Base-by-base conservation (phyloP, 2,113 vertebrate species). In the Calidris pugnax region DNA sequence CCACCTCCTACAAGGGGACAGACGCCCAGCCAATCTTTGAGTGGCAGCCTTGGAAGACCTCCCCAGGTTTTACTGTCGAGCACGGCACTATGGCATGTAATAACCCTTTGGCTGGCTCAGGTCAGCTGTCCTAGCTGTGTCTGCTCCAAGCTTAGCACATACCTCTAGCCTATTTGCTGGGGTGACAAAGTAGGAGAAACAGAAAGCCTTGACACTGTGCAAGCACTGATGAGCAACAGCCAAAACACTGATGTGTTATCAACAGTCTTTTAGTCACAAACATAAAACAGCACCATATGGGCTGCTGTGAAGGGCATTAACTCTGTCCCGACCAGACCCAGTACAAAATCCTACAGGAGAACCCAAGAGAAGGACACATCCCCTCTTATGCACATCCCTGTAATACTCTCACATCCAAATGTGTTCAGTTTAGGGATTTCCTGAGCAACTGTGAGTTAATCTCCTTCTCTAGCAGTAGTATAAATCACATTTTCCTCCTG, bases 61-160 rank as follows among this genome's bases (percentile, higher is more conserved):
- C 2, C 4, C 10, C 26, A 48, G 6, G 9, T 48, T 62, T 56
- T 50, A 41, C 17, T 67, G 15, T 18, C 48, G 41, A 43, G 8
- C 0, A 0, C 32, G 30, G 33, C 18, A 6, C 30, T 33, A 12
- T 12, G 21, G 6, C 3, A 10, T 22, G 2, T 10, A 47, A 35
- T 55, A 45, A 22, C 9, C 23, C 6, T 32, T 30, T 32, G 18
- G 7, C 30, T 81, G 30, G 17, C 26, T 51, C 26, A 28, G 14
- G 15, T 43, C 19, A 43, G 32, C 41, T 56, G 15, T 50, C 41
- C 18, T 17, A 32, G 8, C 14, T 48, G 39, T 62, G 32, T 56
- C 7, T 56, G 15, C 41, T 62, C 41, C 12, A 32, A 43, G 7
- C 10, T 63, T 69, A 2, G 0, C 28, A 33, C 12, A 7, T 12